A percentile compares a stretch with the other conserved stretches of the same genome.
Conservation (phyloP, 2,113 vertebrate genomes). For the Pseudopipra pipra region DNA sequence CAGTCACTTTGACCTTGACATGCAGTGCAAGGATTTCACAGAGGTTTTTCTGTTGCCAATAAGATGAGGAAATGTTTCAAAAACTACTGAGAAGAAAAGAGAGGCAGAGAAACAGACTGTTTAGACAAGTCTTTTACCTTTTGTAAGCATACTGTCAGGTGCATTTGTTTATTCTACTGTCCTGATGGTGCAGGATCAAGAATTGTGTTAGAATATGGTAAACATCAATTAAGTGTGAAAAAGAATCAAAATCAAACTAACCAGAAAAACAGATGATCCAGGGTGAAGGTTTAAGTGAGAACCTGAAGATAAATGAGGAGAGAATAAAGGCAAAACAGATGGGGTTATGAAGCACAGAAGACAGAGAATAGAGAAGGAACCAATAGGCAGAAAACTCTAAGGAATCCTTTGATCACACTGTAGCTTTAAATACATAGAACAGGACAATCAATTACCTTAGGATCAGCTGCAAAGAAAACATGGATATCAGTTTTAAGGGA, state of each 20-base stretch:
- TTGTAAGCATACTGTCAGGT: background rate
- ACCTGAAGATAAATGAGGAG: background rate
- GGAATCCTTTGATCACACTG: background rate
- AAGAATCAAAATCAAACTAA: background rate
- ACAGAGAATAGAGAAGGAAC: background rate
- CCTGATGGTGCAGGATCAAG: background rate
- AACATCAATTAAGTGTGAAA: background rate
- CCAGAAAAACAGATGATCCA: background rate
- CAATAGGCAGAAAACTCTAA: background rate
- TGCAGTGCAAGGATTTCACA: background rate
- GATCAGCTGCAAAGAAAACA: background rate
- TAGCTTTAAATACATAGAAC: background rate
- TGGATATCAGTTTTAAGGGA: background rate
- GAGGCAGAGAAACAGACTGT: background rate
- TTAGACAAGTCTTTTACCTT: background rate
- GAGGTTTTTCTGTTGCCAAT: background rate
- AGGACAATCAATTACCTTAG: background rate
- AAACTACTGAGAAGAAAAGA: background rate
- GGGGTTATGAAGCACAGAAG: background rate
- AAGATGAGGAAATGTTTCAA: background rate
- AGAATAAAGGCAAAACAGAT: background rate
- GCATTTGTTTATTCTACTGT: background rate
- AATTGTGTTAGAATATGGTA: background rate
- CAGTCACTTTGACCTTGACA: conserved; percentile 11
- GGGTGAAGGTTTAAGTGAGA: background rate